A percentile compares a stretch with the other conserved stretches of the same genome.
Conservation (phyloP, 1,140 invertebrate genomes). For the Drosophila kepulauana region DNA sequence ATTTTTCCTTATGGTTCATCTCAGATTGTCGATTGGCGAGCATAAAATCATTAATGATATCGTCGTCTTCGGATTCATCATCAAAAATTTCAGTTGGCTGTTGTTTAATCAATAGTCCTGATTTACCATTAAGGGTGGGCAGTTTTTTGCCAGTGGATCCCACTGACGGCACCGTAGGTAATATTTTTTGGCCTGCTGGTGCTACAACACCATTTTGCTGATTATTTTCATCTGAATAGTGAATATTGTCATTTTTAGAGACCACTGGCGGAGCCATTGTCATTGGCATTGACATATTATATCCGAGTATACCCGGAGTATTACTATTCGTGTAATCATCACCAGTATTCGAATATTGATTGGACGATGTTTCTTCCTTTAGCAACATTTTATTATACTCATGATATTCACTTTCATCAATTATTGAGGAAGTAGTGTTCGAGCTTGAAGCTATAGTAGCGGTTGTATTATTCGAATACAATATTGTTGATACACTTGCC, state of each 20-base stretch:
- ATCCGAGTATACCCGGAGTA: conserved; percentile 30
- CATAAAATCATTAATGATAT: conserved; percentile 42
- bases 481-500: background rate
- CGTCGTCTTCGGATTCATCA: conserved; percentile 62
- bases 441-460: background rate
- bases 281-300: conserved; percentile 8
- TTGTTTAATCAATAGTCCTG: conserved; percentile 73
- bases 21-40: conserved; percentile 3
- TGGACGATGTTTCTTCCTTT: conserved; percentile 33
- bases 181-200: conserved; percentile 37
- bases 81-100: conserved; percentile 81
- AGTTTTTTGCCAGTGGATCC: conserved; percentile 81
- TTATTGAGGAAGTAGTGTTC: background rate
- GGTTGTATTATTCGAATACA: conserved; percentile 20
- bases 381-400: conserved; percentile 39
- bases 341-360: conserved; percentile 44
- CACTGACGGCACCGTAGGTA: conserved; percentile 66
- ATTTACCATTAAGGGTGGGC: conserved; percentile 82
- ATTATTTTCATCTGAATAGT: conserved; percentile 55
- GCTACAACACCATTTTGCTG: conserved; percentile 16
- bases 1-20: conserved; percentile 50
- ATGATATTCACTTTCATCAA: conserved; percentile 18
- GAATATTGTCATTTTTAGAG: conserved; percentile 4
- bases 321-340: conserved; percentile 75
- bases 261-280: conserved; percentile 7